Evolutionary conservation across 2,888 invertebrate genomes (phyloP), one percentile per base, ranked within the genome.

Genomic region (Eristalis intricaria): DNA sequence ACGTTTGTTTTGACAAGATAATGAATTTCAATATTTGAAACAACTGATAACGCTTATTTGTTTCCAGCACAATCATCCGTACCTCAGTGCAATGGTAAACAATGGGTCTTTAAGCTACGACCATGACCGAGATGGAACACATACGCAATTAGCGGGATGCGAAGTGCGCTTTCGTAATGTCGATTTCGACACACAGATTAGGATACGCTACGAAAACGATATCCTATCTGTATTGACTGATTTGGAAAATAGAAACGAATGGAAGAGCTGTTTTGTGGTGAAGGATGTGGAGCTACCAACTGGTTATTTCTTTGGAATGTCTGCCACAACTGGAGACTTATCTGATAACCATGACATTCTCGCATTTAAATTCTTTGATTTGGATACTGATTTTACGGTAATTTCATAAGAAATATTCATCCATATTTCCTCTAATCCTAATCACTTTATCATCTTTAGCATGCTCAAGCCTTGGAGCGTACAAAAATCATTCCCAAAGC

Each of bases 71-170:
- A 97, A 98, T 91, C 99, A 99, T 94, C 99, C 99, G 0, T 99
- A 98, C 93, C 96, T 99, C 90, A 99, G 99, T 75, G 98, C 98
- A 3, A 99, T 99, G 99, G 95, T 99, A 2, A 99, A 98, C 93
- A 99, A 99, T 93, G 99, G 99, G 19, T 95, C 97, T 1, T 94
- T 98, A 85, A 96, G 97, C 92, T 99, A 99, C 93, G 99, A 99
- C 93, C 99, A 99, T 93, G 99, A 99, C 92, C 94, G 97, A 63
- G 99, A 99, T 94, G 99, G 99, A 65, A 99, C 99, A 0, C 99
- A 99, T 92, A 99, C 99, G 0, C 98, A 99, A 93, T 93, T 99
- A 38, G 97, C 98, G 19, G 99, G 99, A 32, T 99, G 99, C 93
- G 98, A 99, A 93, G 97, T 98, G 10, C 98, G 98, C 91, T 97